A percentile compares a stretch with the other conserved stretches of the same genome.
These are phyloP conservation scores for Heliconius melpomene DNA, from an alignment of 1,140 invertebrate species.

Conservation along the genomic window DNA sequence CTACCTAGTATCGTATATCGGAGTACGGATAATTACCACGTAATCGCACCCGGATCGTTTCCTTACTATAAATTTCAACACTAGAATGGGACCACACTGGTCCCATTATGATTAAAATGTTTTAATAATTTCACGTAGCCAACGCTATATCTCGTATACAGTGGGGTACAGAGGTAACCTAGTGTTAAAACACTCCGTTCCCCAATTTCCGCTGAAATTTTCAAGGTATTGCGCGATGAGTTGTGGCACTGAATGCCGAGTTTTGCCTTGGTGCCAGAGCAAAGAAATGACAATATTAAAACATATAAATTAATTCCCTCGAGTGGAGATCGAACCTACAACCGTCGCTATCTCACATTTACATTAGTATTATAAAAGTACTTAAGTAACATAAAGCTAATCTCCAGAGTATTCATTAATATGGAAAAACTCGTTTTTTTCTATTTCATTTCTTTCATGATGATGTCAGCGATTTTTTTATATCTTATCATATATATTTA, in stretches of 20 bases:
- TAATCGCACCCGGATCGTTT: conserved; percentile 27
- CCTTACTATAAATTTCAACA: conserved; percentile 28
- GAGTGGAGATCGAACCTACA: too few species aligned
- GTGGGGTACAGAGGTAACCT: not conserved
- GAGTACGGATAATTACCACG: conserved; percentile 24
- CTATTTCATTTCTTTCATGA: not conserved
- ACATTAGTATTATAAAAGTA: too few species aligned
- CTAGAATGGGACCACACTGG: not conserved
- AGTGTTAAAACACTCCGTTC: too few species aligned
- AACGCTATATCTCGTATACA: not conserved
- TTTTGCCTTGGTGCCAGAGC: not conserved
- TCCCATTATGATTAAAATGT: not conserved
- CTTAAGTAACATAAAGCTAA: too few species aligned
- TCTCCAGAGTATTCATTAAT: too few species aligned
- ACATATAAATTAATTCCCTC: too few species aligned
- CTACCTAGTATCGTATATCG: conserved; percentile 12
- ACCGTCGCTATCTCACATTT: too few species aligned
- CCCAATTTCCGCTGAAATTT: too few species aligned
- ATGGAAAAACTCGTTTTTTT: not conserved
- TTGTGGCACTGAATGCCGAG: not conserved
- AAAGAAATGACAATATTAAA: too few species aligned
- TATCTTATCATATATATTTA: conserved; percentile 12
- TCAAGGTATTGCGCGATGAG: not conserved
- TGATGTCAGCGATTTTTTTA: not conserved
- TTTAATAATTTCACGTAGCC: not conserved